These are phyloP conservation scores for Blastobasis lacticolella DNA, from an alignment of 2,888 invertebrate species.

Conservation along the genomic window DNA sequence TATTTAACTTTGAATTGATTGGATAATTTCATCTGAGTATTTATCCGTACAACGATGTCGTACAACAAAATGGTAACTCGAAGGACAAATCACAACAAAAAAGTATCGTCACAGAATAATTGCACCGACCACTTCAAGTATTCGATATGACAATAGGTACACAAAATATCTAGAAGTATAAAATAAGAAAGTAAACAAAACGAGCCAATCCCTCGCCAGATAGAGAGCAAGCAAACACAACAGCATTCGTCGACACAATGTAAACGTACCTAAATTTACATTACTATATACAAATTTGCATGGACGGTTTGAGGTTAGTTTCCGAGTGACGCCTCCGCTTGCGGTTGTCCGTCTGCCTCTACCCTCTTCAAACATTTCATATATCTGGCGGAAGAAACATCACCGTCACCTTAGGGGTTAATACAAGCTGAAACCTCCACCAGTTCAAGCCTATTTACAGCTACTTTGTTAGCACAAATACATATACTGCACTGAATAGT, in stretches of 20 bases:
- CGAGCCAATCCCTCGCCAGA: not conserved
- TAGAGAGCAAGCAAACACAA: constrained; percentile 12
- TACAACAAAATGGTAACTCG: no score
- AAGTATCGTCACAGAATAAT: no score
- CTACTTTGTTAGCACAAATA: no score
- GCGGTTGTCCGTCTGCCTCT: constrained; percentile 55
- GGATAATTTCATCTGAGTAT: no score
- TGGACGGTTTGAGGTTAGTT: constrained; percentile 28
- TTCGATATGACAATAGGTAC: no score
- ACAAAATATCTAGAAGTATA: not conserved
- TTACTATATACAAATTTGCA: constrained; percentile 53
- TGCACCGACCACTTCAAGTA: no score
- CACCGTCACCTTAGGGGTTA: constrained; percentile 26
- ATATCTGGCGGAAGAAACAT: constrained; percentile 49
- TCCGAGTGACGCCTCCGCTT: constrained; percentile 33
- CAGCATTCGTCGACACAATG: constrained; percentile 42
- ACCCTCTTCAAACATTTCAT: constrained; percentile 45
- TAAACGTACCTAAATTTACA: constrained; percentile 63
- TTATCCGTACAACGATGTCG: no score
- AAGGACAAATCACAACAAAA: no score
- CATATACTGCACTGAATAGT: no score
- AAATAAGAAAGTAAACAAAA: not conserved
- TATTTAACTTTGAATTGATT: no score
- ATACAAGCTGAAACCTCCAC: no score
- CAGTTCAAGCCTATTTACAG: no score